A percentile compares a stretch with the other conserved stretches of the same genome.
Evolutionary conservation across 1,140 invertebrate species (phyloP).

Genomic region (Whitmania pigra): DNA sequence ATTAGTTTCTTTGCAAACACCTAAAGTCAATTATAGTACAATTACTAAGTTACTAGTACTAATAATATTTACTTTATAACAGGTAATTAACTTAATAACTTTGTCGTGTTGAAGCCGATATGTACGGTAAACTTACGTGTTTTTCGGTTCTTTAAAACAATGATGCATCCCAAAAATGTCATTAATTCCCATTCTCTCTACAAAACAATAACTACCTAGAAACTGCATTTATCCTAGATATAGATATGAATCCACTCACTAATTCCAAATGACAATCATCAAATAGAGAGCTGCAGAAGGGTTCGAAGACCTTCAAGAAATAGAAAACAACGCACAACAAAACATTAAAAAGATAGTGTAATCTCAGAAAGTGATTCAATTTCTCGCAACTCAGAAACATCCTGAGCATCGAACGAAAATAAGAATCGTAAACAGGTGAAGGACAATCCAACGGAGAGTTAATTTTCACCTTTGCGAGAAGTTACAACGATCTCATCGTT

Average conservation of each 20-base stretch:
- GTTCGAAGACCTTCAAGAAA: constrained; percentile 55
- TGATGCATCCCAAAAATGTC: constrained; percentile 81
- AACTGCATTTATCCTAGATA: background rate
- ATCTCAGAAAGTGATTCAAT: constrained; percentile 53
- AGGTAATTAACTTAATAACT: too few species aligned
- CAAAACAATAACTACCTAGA: constrained; percentile 9
- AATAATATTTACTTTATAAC: too few species aligned
- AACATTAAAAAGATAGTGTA: constrained; percentile 77
- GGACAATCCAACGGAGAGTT: too few species aligned
- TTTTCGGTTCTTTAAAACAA: constrained; percentile 80
- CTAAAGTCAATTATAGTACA: too few species aligned
- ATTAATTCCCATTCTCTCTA: constrained; percentile 84
- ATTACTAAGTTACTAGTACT: too few species aligned
- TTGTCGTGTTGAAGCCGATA: too few species aligned
- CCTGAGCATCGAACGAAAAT: too few species aligned
- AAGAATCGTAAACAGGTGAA: too few species aligned
- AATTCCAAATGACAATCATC: constrained; percentile 66
- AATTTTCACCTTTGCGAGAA: too few species aligned
- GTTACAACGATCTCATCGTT: too few species aligned
- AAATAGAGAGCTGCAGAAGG: constrained; percentile 59
- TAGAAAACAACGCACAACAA: constrained; percentile 70
- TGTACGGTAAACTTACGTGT: too few species aligned
- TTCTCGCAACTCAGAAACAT: background rate
- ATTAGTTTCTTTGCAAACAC: background rate
- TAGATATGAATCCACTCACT: constrained; percentile 41